phyloP scores from a whole-genome alignment of 2,113 vertebrate species.

The Urocitellus parryii region DNA sequence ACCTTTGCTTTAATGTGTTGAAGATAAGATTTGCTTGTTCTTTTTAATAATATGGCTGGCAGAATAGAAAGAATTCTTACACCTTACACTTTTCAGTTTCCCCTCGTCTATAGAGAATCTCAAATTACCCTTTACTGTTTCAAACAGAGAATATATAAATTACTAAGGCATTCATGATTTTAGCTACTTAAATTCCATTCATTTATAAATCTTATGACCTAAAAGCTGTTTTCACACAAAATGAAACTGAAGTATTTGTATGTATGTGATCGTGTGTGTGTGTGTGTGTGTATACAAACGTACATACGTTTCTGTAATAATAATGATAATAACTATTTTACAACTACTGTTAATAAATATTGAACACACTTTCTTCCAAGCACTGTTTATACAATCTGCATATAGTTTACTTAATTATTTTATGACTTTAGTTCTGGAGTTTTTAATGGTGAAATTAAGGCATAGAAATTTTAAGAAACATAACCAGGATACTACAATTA shows the following conservation, averaged over 20 bases:
- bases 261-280: neutral
- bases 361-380: neutral
- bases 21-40: slow-evolving; percentile 83
- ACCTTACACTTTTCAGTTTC: slow-evolving; percentile 65
- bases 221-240: neutral
- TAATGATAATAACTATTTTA: neutral
- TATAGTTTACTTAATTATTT: neutral
- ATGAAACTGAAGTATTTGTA: neutral
- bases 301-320: neutral
- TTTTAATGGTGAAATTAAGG: neutral
- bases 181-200: slow-evolving; percentile 33
- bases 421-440: neutral
- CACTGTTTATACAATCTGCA: neutral
- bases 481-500: neutral
- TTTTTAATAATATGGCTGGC: slow-evolving; percentile 78
- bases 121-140: neutral
- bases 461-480: neutral
- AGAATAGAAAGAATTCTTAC: slow-evolving; percentile 74
- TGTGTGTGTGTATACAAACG: neutral
- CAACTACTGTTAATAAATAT: neutral
- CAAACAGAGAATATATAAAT: slow-evolving; percentile 41
- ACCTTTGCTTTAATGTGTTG: slow-evolving; percentile 81
- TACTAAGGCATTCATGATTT: neutral
- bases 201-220: slow-evolving; percentile 6
- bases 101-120: slow-evolving; percentile 46